These are phyloP conservation scores for Salmo trutta DNA, from an alignment of 2,797 vertebrate genomes.

Conservation along the genomic window DNA sequence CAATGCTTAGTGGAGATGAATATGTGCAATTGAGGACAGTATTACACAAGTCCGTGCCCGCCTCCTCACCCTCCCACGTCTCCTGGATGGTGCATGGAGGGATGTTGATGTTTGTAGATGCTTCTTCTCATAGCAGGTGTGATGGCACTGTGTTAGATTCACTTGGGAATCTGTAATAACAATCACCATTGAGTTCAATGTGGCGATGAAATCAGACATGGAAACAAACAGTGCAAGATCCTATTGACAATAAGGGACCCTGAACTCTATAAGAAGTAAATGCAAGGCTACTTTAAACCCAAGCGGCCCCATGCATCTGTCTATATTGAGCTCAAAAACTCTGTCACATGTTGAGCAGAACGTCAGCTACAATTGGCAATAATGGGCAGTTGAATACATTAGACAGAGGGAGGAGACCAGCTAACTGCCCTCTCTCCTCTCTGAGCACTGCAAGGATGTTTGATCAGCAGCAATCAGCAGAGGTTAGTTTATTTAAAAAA, in stretches of 20 bases:
- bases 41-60: conserved; percentile 18
- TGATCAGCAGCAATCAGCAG: conserved; percentile 72
- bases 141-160: conserved; percentile 71
- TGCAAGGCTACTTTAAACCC: neutral
- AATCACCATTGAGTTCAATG: conserved; percentile 23
- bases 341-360: conserved; percentile 66
- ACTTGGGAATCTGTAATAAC: conserved; percentile 67
- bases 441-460: conserved; percentile 53
- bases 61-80: conserved; percentile 37
- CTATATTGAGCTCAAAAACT: conserved; percentile 43
- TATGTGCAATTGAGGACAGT: conserved; percentile 52
- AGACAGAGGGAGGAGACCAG: conserved; percentile 46
- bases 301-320: conserved; percentile 15
- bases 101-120: conserved; percentile 37
- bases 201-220: neutral
- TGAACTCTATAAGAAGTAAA: neutral
- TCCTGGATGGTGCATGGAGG: conserved; percentile 30
- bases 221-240: neutral
- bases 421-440: conserved; percentile 42
- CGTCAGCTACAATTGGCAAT: conserved; percentile 66
- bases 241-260: neutral
- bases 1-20: conserved; percentile 48
- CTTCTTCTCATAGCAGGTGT: conserved; percentile 65
- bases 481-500: conserved; percentile 52
- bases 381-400: conserved; percentile 47